Evolutionary conservation across 2,888 invertebrate species (phyloP), one percentile per base, ranked within the genome.

Genomic region (Odontomyia ornata): DNA sequence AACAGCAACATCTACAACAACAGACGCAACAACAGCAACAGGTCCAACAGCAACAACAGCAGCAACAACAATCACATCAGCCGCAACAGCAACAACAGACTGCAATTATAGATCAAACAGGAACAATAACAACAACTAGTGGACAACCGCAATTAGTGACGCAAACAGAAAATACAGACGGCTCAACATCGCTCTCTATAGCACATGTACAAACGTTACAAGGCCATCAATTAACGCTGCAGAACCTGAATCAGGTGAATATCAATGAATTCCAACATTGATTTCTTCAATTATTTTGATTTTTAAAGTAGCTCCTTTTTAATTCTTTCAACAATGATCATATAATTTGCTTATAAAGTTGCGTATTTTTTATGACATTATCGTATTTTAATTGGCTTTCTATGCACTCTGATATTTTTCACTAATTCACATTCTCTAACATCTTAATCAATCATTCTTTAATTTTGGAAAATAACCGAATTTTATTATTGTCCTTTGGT

Each of bases 171-270:
- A 86, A 87, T 77, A 85, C 86, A 13, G 87, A 87, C 79, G 85
- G 86, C 47, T 86, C 86, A 30, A 83, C 86, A 60, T 86, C 87
- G 23, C 78, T 87, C 64, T 87, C 87, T 1, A 86, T 87, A 79
- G 86, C 87, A 30, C 87, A 86, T 81, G 87, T 87, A 78, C 87
- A 87, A 82, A 86, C 86, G 67, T 80, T 87, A 82, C 87, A 85
- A 80, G 86, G 87, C 75, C 87, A 87, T 82, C 87, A 86, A 81
- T 84, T 87, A 76, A 80, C 80, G 57, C 82, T 87, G 80, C 85
- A 86, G 81, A 86, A 86, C 81, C 83, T 87, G 75, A 87, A 86
- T 84, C 87, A 87, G 87, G 87, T 87, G 86, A 86, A 86, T 86
- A 75, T 75, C 73, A 73, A 73, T 60, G 73, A 73, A 23, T 73